Evolutionary conservation across 2,888 invertebrate species (phyloP).

Genomic region (Tortricodes alternella): DNA sequence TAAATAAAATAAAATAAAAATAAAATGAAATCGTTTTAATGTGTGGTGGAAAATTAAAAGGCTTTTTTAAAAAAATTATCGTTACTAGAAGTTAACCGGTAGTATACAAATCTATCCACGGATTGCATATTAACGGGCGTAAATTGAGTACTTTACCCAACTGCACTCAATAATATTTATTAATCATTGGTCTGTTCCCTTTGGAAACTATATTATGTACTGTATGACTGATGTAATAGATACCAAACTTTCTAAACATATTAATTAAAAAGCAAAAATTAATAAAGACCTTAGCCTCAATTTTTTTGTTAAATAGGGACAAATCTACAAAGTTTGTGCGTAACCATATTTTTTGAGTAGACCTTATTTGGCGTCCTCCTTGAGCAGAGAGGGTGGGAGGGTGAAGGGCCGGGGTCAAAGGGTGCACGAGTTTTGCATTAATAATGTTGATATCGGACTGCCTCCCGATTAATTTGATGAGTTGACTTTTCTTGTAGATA

Average conservation of each 20-base stretch:
- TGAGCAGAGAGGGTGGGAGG: conserved; percentile 38
- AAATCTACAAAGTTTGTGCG: conserved; percentile 34
- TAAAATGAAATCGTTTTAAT: too few species aligned
- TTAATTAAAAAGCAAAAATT: conserved; percentile 8
- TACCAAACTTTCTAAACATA: background rate
- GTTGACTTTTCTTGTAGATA: conserved; percentile 65
- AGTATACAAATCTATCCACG: too few species aligned
- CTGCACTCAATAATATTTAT: too few species aligned
- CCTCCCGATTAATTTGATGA: conserved; percentile 80
- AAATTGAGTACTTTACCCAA: too few species aligned
- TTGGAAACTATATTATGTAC: too few species aligned
- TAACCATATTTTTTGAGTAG: conserved; percentile 46
- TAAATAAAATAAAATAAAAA: too few species aligned
- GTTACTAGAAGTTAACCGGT: too few species aligned
- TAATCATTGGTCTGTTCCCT: too few species aligned
- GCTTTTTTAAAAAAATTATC: too few species aligned
- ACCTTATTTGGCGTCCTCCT: conserved; percentile 54
- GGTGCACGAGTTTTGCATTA: conserved; percentile 74
- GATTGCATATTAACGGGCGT: too few species aligned
- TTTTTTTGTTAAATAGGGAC: conserved; percentile 21
- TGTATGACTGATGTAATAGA: too few species aligned
- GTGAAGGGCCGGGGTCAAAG: conserved; percentile 44
- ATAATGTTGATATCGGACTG: conserved; percentile 80
- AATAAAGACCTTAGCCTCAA: conserved; percentile 12
- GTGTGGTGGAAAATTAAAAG: too few species aligned